Conservation (phyloP, 2,113 vertebrate genomes). For the Dasyornis broadbenti region DNA sequence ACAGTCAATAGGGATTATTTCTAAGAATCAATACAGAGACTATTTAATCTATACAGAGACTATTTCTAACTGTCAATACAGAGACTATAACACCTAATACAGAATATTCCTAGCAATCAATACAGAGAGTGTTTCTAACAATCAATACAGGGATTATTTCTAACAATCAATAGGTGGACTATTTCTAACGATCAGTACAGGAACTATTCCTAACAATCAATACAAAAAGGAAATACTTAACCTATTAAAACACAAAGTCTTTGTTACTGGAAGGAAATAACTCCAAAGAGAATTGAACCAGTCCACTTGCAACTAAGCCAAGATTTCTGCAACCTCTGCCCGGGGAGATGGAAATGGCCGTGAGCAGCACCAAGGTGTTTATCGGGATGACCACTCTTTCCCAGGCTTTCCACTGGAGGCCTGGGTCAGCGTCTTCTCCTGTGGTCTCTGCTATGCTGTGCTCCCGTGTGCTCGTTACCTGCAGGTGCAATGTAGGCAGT, state of each 20-base stretch:
- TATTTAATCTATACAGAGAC: no score
- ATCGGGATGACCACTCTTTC: background rate
- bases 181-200: no score
- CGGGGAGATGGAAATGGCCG: background rate
- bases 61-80: background rate
- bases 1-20: background rate
- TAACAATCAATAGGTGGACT: background rate
- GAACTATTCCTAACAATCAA: background rate
- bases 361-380: background rate
- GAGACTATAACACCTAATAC: background rate
- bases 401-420: no score
- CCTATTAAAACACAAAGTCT: background rate
- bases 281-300: background rate
- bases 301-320: background rate
- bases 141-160: background rate
- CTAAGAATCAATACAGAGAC: background rate
- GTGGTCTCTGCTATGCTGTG: background rate
- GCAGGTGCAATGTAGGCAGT: no score
- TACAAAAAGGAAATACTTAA: background rate
- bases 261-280: background rate
- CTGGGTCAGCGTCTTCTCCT: rapidly evolving
- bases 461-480: background rate
- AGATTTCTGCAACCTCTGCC: background rate
- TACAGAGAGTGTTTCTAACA: background rate
- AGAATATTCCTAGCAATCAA: background rate